Base-by-base conservation (phyloP, 2,113 vertebrate species). In the Serilophus lunatus region DNA sequence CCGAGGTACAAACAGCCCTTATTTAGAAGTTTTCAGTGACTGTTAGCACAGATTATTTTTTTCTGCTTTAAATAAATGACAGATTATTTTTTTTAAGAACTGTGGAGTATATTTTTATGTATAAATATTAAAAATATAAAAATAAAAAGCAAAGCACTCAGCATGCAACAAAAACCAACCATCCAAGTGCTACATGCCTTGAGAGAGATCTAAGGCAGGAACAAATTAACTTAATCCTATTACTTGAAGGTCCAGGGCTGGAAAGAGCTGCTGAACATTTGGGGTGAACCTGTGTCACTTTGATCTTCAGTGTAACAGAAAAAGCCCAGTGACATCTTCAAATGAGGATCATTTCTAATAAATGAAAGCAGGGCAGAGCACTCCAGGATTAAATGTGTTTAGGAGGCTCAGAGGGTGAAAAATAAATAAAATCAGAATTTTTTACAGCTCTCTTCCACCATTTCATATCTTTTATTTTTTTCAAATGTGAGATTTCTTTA, bases 301-400 rank as follows among this genome's bases (percentile, higher is more conserved):
- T 97, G 97, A 98, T 98, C 97, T 97, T 35, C 91, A 66, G 5
- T 70, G 92, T 74, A 94, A 97, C 91, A 95, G 90, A 92, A 97
- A 86, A 95, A 89, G 75, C 92, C 97, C 97, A 92, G 87, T 54
- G 93, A 96, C 94, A 90, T 16, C 84, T 86, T 96, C 91, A 96
- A 96, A 97, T 92, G 80, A 94, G 97, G 97, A 91, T 95, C 63
- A 97, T 89, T 93, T 70, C 92, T 88, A 95, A 98, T 56, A 93
- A 92, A 97, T 96, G 79, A 97, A 96, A 97, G 89, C 92, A 77
- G 59, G 78, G 74, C 70, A 74, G 56, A 63, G 92, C 81, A 72
- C 71, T 77, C 92, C 28, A n/a, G n/a, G 92, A 95, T 97, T 83
- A 53, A 91, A 79, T 76, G 87, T 77, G 65, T 84, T 92, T 28